These are phyloP conservation scores for Zootermopsis nevadensis DNA, from an alignment of 2,888 invertebrate species.

Conservation along the genomic window DNA sequence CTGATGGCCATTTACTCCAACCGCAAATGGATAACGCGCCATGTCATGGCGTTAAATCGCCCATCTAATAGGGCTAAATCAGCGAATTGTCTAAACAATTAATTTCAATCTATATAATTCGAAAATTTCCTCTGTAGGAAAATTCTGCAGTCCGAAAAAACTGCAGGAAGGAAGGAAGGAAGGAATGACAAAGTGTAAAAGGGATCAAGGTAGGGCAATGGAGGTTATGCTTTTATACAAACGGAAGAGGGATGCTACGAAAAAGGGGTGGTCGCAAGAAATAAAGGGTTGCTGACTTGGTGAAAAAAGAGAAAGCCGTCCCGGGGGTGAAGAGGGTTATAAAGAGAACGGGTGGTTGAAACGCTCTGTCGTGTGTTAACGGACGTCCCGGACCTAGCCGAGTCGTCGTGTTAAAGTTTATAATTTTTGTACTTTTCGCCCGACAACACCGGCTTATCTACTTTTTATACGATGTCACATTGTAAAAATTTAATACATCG, in stretches of 20 bases:
- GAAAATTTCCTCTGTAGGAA: too few species aligned
- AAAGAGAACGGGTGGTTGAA: background rate
- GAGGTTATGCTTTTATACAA: background rate
- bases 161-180: too few species aligned
- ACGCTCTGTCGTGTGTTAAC: background rate
- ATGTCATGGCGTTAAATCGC: too few species aligned
- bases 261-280: background rate
- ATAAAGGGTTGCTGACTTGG: conserved; percentile 1
- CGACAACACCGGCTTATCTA: background rate
- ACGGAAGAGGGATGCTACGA: background rate
- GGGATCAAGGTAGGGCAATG: background rate
- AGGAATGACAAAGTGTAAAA: background rate
- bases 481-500: too few species aligned
- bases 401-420: background rate
- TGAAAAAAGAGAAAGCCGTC: background rate
- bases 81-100: too few species aligned
- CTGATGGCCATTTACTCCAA: too few species aligned
- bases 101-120: too few species aligned
- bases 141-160: background rate
- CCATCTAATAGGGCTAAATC: too few species aligned
- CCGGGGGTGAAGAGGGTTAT: background rate
- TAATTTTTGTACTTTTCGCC: too few species aligned
- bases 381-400: too few species aligned
- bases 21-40: too few species aligned
- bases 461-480: too few species aligned